phyloP scores from a whole-genome alignment of 2,888 invertebrate species.

The Nomada fabriciana region DNA sequence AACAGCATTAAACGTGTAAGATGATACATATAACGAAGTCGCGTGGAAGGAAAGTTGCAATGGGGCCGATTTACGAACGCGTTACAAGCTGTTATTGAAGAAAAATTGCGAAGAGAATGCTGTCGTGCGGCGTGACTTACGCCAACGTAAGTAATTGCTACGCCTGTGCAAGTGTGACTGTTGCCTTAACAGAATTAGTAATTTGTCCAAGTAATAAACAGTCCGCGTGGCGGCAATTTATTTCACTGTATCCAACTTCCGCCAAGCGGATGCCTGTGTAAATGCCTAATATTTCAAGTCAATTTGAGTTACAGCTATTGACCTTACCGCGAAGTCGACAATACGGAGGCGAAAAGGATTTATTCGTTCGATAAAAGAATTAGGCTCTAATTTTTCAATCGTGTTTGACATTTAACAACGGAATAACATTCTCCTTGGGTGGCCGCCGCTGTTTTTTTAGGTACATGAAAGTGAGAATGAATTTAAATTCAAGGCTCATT shows the following conservation, averaged over 20 bases:
- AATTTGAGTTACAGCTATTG: not conserved
- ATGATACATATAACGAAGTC: slow-evolving; percentile 1
- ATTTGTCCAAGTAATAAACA: slow-evolving; percentile 51
- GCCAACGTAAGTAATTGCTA: slow-evolving; percentile 42
- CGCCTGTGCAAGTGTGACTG: slow-evolving; percentile 35
- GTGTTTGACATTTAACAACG: no score
- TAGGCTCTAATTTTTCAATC: no score
- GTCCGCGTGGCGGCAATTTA: slow-evolving; percentile 37
- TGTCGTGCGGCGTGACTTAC: slow-evolving; percentile 42
- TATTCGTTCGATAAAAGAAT: no score
- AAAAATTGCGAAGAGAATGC: slow-evolving; percentile 40
- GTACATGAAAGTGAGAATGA: no score
- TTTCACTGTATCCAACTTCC: slow-evolving; percentile 36
- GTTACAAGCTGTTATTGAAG: not conserved
- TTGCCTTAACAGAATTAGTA: slow-evolving; percentile 50
- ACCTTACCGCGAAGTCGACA: not conserved
- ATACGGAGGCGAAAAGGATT: not conserved
- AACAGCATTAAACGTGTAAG: not conserved
- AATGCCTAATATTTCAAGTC: slow-evolving; percentile 34
- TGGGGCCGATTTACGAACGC: not conserved
- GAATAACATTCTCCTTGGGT: no score
- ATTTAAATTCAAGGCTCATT: no score
- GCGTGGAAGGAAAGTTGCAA: no score
- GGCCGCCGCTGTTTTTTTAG: no score
- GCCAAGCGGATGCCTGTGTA: slow-evolving; percentile 24